Evolutionary conservation across 2,888 invertebrate genomes (phyloP).

Genomic region (Acrobasis consociella): DNA sequence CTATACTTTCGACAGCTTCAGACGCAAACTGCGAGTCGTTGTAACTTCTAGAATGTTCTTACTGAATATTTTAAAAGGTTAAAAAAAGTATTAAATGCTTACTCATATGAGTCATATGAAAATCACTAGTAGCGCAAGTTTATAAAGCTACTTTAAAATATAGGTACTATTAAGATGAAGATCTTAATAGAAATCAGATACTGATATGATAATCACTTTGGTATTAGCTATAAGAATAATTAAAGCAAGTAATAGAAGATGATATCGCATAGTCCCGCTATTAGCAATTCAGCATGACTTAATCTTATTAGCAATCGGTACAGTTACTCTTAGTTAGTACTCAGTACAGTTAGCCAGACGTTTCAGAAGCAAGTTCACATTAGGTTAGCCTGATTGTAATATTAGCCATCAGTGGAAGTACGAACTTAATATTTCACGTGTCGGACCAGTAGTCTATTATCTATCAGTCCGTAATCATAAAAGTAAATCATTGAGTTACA

Average conservation of each 20-base stretch:
- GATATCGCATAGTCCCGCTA: constrained; percentile 28
- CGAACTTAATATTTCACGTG: background rate
- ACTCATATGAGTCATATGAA: no score
- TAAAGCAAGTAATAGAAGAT: constrained; percentile 27
- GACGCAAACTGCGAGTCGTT: background rate
- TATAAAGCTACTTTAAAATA: background rate
- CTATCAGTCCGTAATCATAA: background rate
- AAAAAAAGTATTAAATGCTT: background rate
- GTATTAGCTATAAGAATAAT: constrained; percentile 22
- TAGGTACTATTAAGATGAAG: no score
- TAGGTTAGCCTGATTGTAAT: background rate
- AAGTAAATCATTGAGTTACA: background rate
- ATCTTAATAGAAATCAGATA: constrained; percentile 4
- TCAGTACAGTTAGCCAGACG: constrained; percentile 27
- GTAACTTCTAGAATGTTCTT: background rate
- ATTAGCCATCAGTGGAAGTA: background rate
- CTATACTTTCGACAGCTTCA: constrained; percentile 19
- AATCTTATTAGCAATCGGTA: constrained; percentile 31
- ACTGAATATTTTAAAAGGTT: background rate
- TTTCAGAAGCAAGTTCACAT: constrained; percentile 6
- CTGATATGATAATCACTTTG: background rate
- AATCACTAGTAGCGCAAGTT: no score
- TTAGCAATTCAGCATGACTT: constrained; percentile 31
- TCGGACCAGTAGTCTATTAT: background rate
- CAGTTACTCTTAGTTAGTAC: no score